Evolutionary conservation across 1,140 invertebrate genomes (phyloP).

Genomic region (Cherax quadricarinatus): DNA sequence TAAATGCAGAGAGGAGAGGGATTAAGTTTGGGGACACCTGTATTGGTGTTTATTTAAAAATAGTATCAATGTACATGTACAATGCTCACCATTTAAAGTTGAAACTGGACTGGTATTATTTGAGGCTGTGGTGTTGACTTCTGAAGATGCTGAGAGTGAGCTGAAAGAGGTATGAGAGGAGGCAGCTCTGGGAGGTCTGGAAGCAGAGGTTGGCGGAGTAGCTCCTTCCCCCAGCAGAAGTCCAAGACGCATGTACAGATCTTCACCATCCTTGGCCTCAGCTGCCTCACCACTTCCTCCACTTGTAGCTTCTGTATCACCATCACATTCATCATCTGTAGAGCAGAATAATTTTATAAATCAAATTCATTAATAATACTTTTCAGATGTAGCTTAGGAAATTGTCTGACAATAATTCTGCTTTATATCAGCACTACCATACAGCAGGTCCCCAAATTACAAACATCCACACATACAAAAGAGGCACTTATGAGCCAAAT

Average conservation of each 20-base stretch:
- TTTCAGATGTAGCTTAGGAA: too few relatives aligned
- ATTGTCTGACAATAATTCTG: too few relatives aligned
- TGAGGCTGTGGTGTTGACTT: slow-evolving; percentile 87
- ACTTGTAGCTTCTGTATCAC: slow-evolving; percentile 45
- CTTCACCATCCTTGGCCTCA: slow-evolving; percentile 60
- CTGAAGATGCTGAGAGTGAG: slow-evolving; percentile 79
- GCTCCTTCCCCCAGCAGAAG: slow-evolving; percentile 84
- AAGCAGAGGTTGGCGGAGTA: slow-evolving; percentile 54
- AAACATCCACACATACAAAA: too few relatives aligned
- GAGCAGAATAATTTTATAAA: not conserved
- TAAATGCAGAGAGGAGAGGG: too few relatives aligned
- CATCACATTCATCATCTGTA: slow-evolving; percentile 64
- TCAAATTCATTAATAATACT: too few relatives aligned
- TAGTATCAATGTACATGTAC: too few relatives aligned
- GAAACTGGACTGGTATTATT: slow-evolving; percentile 92
- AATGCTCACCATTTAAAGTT: slow-evolving; percentile 86
- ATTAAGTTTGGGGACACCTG: too few relatives aligned
- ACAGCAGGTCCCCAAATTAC: too few relatives aligned
- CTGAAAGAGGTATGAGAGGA: slow-evolving; percentile 74
- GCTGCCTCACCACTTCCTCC: slow-evolving; percentile 44
- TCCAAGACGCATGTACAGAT: slow-evolving; percentile 89
- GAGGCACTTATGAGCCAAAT: too few relatives aligned
- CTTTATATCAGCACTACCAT: too few relatives aligned
- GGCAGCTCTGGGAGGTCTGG: slow-evolving; percentile 55
- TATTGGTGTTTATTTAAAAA: too few relatives aligned